Evolutionary conservation across 2,888 invertebrate genomes (phyloP).

Genomic region (Theretra japonica): DNA sequence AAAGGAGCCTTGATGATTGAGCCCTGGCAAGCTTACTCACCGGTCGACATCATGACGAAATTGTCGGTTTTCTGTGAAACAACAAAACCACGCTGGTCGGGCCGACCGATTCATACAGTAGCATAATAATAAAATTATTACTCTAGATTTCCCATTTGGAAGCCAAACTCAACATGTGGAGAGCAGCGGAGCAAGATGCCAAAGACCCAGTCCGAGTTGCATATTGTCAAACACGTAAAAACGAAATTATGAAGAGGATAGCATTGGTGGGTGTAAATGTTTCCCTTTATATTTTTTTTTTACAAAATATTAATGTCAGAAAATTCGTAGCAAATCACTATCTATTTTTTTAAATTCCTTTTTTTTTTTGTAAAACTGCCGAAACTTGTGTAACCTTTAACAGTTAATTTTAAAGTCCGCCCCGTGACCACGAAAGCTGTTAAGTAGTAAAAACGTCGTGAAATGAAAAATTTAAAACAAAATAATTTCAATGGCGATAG

Average conservation of each 20-base stretch:
- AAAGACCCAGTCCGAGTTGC: conserved; percentile 68
- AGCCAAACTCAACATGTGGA: conserved; percentile 78
- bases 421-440: too few relatives aligned
- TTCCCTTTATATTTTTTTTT: too few relatives aligned
- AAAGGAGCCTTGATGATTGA: too few relatives aligned
- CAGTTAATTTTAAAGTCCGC: too few relatives aligned
- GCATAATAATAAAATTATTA: background rate
- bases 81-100: too few relatives aligned
- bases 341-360: too few relatives aligned
- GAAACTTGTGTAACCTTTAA: conserved; percentile 19
- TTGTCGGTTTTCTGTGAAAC: too few relatives aligned
- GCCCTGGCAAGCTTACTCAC: background rate
- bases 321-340: too few relatives aligned
- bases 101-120: too few relatives aligned
- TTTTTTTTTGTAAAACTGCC: background rate
- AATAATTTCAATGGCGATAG: too few relatives aligned
- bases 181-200: conserved; percentile 56
- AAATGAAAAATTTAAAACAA: too few relatives aligned
- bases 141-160: conserved; percentile 68
- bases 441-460: too few relatives aligned
- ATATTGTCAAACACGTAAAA: conserved; percentile 65
- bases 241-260: conserved; percentile 56
- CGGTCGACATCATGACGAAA: background rate
- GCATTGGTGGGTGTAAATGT: conserved; percentile 56
- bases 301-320: background rate